These are phyloP conservation scores for Anthrax anthrax DNA, from an alignment of 2,888 invertebrate species.

Conservation along the genomic window DNA sequence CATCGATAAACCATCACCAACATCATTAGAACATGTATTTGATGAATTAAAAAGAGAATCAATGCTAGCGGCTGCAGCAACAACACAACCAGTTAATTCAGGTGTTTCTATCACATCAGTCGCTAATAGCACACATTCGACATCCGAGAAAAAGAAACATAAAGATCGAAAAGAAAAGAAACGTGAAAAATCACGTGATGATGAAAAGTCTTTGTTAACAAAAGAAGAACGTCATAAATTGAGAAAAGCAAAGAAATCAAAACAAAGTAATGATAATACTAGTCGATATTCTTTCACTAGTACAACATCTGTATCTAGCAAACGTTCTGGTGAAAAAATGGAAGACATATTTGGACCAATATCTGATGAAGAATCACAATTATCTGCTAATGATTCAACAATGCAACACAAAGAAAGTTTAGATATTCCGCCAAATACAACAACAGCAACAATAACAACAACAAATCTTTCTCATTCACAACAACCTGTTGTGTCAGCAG, in stretches of 20 bases:
- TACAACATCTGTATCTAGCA: constrained; percentile 23
- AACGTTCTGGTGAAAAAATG: constrained; percentile 70
- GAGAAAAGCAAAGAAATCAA: constrained; percentile 43
- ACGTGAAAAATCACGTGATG: constrained; percentile 24
- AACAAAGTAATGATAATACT: constrained; percentile 29
- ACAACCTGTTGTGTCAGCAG: constrained; percentile 28
- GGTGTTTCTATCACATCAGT: constrained; percentile 5
- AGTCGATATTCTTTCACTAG: constrained; percentile 1
- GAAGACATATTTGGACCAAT: constrained; percentile 79
- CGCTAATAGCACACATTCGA: background rate
- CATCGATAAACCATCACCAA: constrained; percentile 9
- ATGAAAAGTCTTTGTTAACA: constrained; percentile 19
- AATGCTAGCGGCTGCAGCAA: constrained; percentile 3
- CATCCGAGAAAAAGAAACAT: constrained; percentile 27
- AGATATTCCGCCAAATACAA: background rate
- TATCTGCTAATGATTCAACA: constrained; percentile 20
- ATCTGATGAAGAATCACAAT: constrained; percentile 49
- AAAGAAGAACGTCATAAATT: constrained; percentile 35
- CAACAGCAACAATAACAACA: background rate
- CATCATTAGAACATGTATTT: constrained; percentile 31
- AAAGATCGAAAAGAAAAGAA: constrained; percentile 33
- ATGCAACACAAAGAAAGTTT: constrained; percentile 2
- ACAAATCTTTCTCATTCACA: constrained; percentile 13
- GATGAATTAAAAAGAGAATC: constrained; percentile 38
- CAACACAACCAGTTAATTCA: constrained; percentile 12